These are phyloP conservation scores for Nestor notabilis DNA, from an alignment of 2,113 vertebrate species.

Conservation along the genomic window DNA sequence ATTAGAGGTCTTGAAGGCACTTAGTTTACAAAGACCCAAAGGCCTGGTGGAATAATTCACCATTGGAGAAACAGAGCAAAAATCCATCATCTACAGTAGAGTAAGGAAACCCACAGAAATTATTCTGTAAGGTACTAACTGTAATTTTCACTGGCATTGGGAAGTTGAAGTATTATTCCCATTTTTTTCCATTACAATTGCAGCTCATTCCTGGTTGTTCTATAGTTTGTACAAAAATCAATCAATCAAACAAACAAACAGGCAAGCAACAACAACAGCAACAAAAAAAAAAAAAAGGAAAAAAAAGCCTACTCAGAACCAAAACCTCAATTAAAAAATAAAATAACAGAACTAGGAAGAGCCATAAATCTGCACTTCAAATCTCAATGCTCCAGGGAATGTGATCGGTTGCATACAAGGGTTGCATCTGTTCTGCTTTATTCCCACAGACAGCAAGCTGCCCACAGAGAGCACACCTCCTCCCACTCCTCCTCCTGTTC, in stretches of 20 bases:
- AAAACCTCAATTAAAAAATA: not conserved
- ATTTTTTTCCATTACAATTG: not conserved
- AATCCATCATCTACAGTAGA: not conserved
- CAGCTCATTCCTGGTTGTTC: not conserved
- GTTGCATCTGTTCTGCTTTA: slow-evolving; percentile 29
- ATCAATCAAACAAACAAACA: no score
- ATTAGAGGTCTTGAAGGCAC: not conserved
- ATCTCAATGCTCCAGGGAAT: not conserved
- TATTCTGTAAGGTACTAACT: not conserved
- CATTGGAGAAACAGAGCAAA: not conserved
- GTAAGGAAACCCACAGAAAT: not conserved
- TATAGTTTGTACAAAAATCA: not conserved
- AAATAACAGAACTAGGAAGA: not conserved
- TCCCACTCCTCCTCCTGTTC: not conserved
- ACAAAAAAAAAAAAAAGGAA: not conserved
- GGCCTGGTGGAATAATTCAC: not conserved
- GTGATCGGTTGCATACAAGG: not conserved
- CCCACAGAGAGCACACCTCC: not conserved
- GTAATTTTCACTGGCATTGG: not conserved
- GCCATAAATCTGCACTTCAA: slow-evolving; percentile 38
- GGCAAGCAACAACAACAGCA: no score
- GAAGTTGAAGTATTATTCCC: not conserved
- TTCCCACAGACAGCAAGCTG: not conserved
- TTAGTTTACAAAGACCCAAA: not conserved
- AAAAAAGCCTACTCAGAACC: not conserved